These are phyloP conservation scores for Cyprinodon tularosa DNA, from an alignment of 2,113 vertebrate species.

Conservation along the genomic window DNA sequence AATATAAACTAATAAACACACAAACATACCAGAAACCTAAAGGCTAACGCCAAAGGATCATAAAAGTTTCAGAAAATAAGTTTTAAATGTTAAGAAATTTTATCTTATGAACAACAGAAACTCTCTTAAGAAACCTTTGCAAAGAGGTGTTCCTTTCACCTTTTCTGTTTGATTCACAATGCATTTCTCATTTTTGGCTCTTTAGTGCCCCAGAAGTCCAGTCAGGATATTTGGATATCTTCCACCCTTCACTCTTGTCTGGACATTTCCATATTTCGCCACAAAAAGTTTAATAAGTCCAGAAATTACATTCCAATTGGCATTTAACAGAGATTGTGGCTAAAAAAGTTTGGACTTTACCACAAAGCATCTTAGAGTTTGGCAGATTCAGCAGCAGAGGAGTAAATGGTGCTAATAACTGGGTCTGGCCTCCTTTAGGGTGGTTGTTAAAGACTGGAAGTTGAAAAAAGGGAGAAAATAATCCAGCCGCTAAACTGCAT, in stretches of 20 bases:
- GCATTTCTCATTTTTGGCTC: not conserved
- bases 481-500: not conserved
- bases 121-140: not conserved
- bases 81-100: not conserved
- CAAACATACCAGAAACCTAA: no score
- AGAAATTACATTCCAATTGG: not conserved
- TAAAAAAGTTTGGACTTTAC: not conserved
- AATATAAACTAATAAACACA: no score
- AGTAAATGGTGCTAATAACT: not conserved
- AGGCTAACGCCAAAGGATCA: no score
- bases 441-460: not conserved
- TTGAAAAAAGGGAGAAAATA: not conserved
- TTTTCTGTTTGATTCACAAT: not conserved
- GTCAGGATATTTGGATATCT: not conserved
- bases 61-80: no score
- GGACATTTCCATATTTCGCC: not conserved
- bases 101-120: not conserved
- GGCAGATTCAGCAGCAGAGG: not conserved
- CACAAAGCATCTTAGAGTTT: not conserved
- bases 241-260: not conserved
- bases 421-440: not conserved
- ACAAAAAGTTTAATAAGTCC: not conserved
- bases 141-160: not conserved
- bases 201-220: not conserved
- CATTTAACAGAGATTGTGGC: not conserved